Conservation (phyloP, 2,888 invertebrate species). For the Sericinus montela region DNA sequence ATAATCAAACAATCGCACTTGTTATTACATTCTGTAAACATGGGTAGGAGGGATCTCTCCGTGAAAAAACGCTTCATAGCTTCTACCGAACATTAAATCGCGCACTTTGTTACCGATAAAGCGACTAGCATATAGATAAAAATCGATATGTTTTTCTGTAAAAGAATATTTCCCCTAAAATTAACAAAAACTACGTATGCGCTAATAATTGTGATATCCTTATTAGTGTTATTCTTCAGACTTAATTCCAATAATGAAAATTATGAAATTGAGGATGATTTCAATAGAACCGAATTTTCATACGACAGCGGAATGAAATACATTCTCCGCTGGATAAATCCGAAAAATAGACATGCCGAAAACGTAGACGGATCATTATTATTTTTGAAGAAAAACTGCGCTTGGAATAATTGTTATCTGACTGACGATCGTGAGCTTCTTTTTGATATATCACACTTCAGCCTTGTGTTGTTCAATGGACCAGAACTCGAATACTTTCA, state of each 20-base stretch:
- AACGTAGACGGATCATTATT: constrained; percentile 42
- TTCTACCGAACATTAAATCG: background rate
- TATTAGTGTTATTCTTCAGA: background rate
- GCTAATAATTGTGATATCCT: background rate
- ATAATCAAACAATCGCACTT: background rate
- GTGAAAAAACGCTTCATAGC: background rate
- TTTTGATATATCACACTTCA: constrained; percentile 30
- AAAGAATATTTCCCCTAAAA: constrained; percentile 6
- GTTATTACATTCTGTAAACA: constrained; percentile 4
- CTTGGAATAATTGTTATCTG: constrained; percentile 52
- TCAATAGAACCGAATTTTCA: background rate
- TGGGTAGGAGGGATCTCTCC: background rate
- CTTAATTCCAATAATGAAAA: background rate
- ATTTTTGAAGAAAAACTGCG: constrained; percentile 45
- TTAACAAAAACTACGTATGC: constrained; percentile 2
- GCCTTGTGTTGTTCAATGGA: constrained; percentile 46
- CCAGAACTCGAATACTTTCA: constrained; percentile 36
- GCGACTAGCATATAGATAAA: background rate
- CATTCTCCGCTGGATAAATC: constrained; percentile 54
- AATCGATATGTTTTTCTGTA: constrained; percentile 2
- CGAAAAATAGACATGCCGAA: constrained; percentile 39
- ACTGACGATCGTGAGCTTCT: constrained; percentile 41
- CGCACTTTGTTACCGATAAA: background rate
- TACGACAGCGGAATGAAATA: constrained; percentile 30
- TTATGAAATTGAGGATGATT: background rate